Evolutionary conservation across 2,888 invertebrate species (phyloP).

Genomic region (Papilio demoleus): DNA sequence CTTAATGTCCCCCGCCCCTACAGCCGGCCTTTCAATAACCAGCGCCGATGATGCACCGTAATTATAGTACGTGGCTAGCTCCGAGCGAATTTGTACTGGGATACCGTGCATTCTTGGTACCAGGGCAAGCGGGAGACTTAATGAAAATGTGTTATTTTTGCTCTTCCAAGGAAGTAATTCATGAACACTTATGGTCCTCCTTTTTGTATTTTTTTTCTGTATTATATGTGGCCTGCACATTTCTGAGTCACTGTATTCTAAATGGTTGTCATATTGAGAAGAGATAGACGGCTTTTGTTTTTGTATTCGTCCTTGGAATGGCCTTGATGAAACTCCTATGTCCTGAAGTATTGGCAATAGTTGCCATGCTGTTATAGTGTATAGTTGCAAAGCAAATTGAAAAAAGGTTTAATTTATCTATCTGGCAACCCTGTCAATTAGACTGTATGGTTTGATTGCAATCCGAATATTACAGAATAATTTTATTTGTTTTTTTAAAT

Average conservation of each 20-base stretch:
- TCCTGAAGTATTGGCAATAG: too few species aligned
- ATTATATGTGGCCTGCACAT: too few species aligned
- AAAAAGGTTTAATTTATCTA: neutral
- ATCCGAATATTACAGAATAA: constrained; percentile 16
- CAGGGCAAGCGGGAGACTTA: constrained; percentile 56
- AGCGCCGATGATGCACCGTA: constrained; percentile 80
- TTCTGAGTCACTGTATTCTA: neutral
- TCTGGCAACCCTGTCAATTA: constrained; percentile 25
- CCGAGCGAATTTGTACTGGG: constrained; percentile 69
- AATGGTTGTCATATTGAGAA: neutral
- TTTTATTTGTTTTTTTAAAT: constrained; percentile 28
- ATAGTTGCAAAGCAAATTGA: neutral
- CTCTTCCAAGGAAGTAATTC: neutral
- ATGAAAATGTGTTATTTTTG: neutral
- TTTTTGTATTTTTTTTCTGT: too few species aligned
- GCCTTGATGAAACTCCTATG: too few species aligned
- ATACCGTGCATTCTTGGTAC: constrained; percentile 61
- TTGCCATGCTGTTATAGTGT: neutral
- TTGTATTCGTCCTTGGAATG: too few species aligned
- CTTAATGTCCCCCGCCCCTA: constrained; percentile 81
- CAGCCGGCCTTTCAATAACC: constrained; percentile 78
- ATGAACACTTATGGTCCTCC: neutral
- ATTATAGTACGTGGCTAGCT: constrained; percentile 74
- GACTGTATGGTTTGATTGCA: neutral
- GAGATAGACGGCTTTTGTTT: neutral